phyloP scores from a whole-genome alignment of 2,797 vertebrate genomes.

The Helostoma temminkii region DNA sequence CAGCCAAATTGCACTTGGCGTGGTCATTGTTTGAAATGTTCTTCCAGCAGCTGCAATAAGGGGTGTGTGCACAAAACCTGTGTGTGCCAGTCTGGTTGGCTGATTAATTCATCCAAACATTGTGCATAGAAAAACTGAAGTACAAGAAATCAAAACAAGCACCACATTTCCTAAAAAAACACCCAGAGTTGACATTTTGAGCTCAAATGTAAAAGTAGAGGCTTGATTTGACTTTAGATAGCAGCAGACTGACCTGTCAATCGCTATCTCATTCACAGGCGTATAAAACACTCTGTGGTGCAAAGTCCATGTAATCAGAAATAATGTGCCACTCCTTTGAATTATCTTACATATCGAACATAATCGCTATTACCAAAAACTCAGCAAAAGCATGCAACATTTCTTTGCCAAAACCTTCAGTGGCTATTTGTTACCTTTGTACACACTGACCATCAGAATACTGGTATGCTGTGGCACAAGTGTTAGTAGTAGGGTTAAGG shows the following conservation, averaged over 20 bases:
- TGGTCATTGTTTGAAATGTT: constrained; percentile 30
- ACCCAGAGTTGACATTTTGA: neutral
- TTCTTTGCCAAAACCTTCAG: too few relatives aligned
- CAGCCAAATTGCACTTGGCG: constrained; percentile 16
- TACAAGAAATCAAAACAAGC: neutral
- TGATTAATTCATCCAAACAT: neutral
- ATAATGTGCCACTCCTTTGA: neutral
- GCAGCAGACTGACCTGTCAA: too few relatives aligned
- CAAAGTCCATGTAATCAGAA: neutral
- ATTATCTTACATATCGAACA: neutral
- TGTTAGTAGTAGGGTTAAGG: too few relatives aligned
- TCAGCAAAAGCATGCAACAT: too few relatives aligned
- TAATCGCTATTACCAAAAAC: too few relatives aligned
- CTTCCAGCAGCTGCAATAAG: neutral
- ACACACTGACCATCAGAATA: too few relatives aligned
- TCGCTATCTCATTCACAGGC: neutral
- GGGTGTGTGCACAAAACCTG: neutral
- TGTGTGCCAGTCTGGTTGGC: neutral
- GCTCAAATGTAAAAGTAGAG: too few relatives aligned
- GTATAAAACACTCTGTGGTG: neutral
- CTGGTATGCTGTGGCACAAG: too few relatives aligned
- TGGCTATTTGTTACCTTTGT: too few relatives aligned
- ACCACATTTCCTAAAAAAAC: neutral
- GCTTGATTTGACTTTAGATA: neutral
- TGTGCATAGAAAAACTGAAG: neutral